phyloP scores from a whole-genome alignment of 1,140 invertebrate genomes.

The Cataglyphis hispanica region DNA sequence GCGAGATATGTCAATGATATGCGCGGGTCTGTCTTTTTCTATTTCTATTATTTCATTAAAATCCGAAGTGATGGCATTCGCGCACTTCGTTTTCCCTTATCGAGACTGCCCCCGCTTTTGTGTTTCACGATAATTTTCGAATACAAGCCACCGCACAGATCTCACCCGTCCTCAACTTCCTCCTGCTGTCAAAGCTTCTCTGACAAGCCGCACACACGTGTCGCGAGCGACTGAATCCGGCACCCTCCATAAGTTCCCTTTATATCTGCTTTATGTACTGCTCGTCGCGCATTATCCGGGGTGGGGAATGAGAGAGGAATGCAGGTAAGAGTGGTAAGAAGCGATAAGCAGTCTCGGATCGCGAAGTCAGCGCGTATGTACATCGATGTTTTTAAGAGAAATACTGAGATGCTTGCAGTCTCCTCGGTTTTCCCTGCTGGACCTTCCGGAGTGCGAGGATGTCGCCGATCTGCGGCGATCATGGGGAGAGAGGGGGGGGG shows the following conservation, averaged over 20 bases:
- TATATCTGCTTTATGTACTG: slow-evolving; percentile 69
- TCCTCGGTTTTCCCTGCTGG: background rate
- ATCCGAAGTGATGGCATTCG: background rate
- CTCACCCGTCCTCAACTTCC: too few species aligned
- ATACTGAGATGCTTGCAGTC: background rate
- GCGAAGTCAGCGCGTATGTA: background rate
- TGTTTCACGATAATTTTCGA: background rate
- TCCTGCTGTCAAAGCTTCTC: background rate
- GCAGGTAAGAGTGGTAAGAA: slow-evolving; percentile 30
- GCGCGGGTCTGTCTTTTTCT: background rate
- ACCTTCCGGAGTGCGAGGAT: background rate
- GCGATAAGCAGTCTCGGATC: slow-evolving; percentile 23
- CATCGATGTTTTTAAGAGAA: slow-evolving; percentile 1
- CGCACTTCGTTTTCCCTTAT: background rate
- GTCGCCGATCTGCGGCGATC: background rate
- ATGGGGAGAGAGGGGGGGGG: background rate
- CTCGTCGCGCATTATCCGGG: slow-evolving; percentile 42
- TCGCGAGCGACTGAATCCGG: slow-evolving; percentile 69
- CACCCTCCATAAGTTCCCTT: slow-evolving; percentile 72
- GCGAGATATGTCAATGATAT: background rate
- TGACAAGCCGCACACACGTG: slow-evolving; percentile 24
- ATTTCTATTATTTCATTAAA: background rate
- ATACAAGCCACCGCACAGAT: background rate
- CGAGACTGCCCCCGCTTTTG: background rate
- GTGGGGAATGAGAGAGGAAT: slow-evolving; percentile 46